Percentiles rank a stretch among this genome's conserved stretches.
Conservation (phyloP, 2,888 invertebrate species). For the Ctena decussata region DNA sequence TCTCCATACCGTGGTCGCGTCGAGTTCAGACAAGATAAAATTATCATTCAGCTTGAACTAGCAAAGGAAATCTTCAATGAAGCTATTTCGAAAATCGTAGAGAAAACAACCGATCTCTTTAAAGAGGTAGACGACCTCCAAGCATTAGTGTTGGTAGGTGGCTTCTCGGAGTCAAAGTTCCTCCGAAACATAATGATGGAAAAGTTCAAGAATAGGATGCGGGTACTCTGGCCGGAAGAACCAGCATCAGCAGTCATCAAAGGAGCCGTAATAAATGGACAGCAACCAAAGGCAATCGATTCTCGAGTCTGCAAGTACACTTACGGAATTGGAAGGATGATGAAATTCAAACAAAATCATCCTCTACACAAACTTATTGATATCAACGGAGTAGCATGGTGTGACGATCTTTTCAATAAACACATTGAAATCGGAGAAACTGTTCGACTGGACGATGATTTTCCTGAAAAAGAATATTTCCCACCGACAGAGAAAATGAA, state of each 20-base stretch:
- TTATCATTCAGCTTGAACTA: slow-evolving; percentile 8
- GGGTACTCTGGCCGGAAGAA: slow-evolving; percentile 36
- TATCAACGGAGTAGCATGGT: not conserved
- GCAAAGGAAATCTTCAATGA: slow-evolving; percentile 33
- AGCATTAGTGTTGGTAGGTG: slow-evolving; percentile 27
- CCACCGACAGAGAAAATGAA: slow-evolving; percentile 23
- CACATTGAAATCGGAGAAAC: slow-evolving; percentile 49
- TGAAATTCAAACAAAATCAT: slow-evolving; percentile 4
- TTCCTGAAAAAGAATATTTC: slow-evolving; percentile 29
- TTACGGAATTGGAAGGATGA: slow-evolving; percentile 1
- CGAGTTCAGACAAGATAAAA: slow-evolving; percentile 40
- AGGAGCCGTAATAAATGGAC: slow-evolving; percentile 61
- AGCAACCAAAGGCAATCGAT: slow-evolving; percentile 38
- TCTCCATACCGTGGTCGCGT: slow-evolving; percentile 15
- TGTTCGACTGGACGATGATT: slow-evolving; percentile 16
- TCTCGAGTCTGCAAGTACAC: slow-evolving; percentile 44
- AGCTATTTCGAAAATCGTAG: slow-evolving; percentile 13
- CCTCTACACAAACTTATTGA: not conserved
- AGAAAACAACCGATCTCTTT: not conserved
- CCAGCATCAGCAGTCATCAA: slow-evolving; percentile 49
- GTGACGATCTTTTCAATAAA: slow-evolving; percentile 53
- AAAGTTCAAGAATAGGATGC: not conserved
- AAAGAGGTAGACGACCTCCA: slow-evolving; percentile 5
- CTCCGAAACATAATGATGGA: slow-evolving; percentile 9
- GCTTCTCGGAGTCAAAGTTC: slow-evolving; percentile 41